Conservation (phyloP, 1,140 invertebrate genomes). For the Solenopsis invicta region DNA sequence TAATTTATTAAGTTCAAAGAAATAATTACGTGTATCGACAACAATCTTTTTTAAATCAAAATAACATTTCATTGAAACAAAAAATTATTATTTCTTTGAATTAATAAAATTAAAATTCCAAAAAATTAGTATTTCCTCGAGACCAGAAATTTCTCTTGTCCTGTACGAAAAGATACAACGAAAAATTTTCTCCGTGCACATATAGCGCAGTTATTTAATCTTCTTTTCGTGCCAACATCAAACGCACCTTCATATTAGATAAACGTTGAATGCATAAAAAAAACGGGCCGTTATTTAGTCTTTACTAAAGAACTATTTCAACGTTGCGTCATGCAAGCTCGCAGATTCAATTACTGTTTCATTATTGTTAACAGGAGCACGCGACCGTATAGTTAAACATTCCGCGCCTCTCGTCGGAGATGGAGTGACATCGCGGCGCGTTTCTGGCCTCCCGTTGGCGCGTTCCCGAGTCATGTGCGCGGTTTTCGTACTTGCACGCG, state of each 20-base stretch:
- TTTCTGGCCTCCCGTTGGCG: constrained; percentile 18
- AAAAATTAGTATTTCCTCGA: too few relatives aligned
- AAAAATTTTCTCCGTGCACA: too few relatives aligned
- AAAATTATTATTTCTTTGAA: too few relatives aligned
- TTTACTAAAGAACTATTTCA: neutral
- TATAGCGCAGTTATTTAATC: neutral
- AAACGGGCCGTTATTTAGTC: neutral
- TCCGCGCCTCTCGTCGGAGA: constrained; percentile 11
- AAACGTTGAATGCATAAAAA: neutral
- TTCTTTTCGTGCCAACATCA: neutral
- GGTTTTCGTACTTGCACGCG: constrained; percentile 39
- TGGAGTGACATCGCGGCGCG: neutral
- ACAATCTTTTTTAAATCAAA: too few relatives aligned
- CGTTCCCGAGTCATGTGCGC: neutral
- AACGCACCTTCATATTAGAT: neutral
- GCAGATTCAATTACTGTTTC: constrained; percentile 33
- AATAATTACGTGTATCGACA: too few relatives aligned
- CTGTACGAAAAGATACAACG: too few relatives aligned
- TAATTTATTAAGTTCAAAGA: too few relatives aligned
- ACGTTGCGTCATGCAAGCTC: neutral
- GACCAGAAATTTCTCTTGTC: too few relatives aligned
- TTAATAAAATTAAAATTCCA: too few relatives aligned
- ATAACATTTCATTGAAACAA: too few relatives aligned
- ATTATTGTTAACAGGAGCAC: constrained; percentile 13
- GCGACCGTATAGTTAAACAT: constrained; percentile 19